phyloP scores from a whole-genome alignment of 2,888 invertebrate species.

The Lasioglossum zephyrum region DNA sequence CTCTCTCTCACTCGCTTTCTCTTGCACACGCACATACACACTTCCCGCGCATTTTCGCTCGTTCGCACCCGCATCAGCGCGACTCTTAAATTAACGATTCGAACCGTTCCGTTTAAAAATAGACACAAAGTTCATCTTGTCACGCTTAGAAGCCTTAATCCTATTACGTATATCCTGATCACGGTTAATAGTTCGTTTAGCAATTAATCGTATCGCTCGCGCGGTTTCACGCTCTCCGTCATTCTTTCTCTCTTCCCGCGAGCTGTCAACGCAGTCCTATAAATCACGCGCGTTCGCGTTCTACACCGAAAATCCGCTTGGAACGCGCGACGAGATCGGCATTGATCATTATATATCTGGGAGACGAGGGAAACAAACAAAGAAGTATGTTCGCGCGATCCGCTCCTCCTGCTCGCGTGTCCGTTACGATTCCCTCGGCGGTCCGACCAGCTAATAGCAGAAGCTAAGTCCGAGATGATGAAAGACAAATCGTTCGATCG shows the following conservation, averaged over 20 bases:
- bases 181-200: constrained; percentile 76
- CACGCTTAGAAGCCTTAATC: constrained; percentile 76
- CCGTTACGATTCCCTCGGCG: not conserved
- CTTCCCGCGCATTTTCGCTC: constrained; percentile 23
- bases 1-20: not conserved
- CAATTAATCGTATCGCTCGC: constrained; percentile 54
- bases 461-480: not conserved
- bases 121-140: constrained; percentile 80
- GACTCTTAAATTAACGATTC: constrained; percentile 63
- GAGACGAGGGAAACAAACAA: constrained; percentile 14
- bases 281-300: constrained; percentile 18
- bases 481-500: not conserved
- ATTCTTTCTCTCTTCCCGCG: not conserved
- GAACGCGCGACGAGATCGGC: not conserved
- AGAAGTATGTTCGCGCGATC: not conserved
- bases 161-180: constrained; percentile 84
- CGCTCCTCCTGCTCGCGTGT: not conserved
- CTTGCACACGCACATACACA: constrained; percentile 18
- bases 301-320: not conserved
- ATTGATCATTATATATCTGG: constrained; percentile 1
- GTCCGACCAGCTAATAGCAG: not conserved
- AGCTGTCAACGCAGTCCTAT: constrained; percentile 14
- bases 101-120: constrained; percentile 81
- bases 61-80: constrained; percentile 44
- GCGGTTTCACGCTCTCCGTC: not conserved